Evolutionary conservation across 2,113 vertebrate species (phyloP), one percentile per base, ranked within the genome.

Genomic region (Pipa parva): DNA sequence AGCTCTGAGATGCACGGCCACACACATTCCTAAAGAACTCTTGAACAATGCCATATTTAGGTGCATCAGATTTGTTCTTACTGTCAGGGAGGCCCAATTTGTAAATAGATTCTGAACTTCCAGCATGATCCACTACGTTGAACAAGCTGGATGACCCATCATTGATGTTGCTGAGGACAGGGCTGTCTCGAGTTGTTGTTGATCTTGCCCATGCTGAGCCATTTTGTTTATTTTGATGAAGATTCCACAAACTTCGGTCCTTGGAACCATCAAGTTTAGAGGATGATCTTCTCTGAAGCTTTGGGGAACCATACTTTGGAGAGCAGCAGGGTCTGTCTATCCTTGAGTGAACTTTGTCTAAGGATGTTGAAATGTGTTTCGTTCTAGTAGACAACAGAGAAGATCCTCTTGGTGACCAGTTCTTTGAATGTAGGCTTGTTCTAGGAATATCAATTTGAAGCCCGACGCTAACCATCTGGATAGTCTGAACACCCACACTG

Each of bases 201-300:
- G 97, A 99, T 26, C 97, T 92, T 2, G 96, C 97, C 97, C 97
- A 99, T 25, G 97, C 97, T 0, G 96, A 99, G 63, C 95, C 95
- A 0, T 91, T 95, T 59, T 92, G 83, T 51, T 95, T 85, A 72
- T 92, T 86, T 76, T 95, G 93, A 71, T 94, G 91, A 55, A 98
- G 87, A 80, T 89, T 97, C 97, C 97, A 99, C 48, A 97, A 80
- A 81, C 94, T 97, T 45, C 95, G 86, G 72, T 97, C 95, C 80
- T 94, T 92, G 69, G 90, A 81, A 20, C 79, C 73, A 0, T 98
- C 95, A 75, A 98, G 83, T 77, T 95, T 93, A 45, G 95, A 95
- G 49, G 94, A 93, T 2, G 94, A 96, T 10, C 94, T 86, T 74
- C 96, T 88, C 73, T 95, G 94, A 3, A 98, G 90, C 79, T 98